Evolutionary conservation across 2,113 vertebrate species (phyloP).

Genomic region (Pipra filicauda): DNA sequence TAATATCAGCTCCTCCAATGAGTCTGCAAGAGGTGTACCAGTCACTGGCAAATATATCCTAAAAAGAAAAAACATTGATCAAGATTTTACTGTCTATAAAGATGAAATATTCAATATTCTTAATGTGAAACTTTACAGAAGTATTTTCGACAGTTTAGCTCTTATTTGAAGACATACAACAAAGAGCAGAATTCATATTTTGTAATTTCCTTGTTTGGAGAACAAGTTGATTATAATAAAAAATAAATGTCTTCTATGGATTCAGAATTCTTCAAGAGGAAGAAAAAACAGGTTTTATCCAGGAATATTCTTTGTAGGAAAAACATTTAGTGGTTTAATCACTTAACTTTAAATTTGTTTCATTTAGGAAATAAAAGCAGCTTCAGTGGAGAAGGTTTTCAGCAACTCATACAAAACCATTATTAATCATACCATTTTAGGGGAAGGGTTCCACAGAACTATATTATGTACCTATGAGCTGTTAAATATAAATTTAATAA

Average conservation of each 20-base stretch:
- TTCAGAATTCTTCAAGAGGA: not conserved
- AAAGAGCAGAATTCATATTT: not conserved
- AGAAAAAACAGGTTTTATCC: not conserved
- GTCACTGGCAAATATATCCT: conserved; percentile 93
- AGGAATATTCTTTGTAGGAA: not conserved
- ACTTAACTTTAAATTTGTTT: not conserved
- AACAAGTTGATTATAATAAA: not conserved
- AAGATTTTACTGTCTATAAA: not conserved
- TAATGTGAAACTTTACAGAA: not conserved
- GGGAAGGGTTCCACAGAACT: not conserved
- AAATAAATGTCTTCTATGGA: not conserved
- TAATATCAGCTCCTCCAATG: conserved; percentile 89
- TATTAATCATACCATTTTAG: not conserved
- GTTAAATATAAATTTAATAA: not conserved
- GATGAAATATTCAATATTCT: not conserved
- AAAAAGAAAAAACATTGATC: conserved; percentile 22
- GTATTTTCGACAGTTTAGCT: not conserved
- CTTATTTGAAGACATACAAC: not conserved
- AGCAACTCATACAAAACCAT: not conserved
- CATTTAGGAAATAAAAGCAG: not conserved
- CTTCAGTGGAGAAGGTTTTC: not conserved
- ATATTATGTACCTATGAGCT: not conserved
- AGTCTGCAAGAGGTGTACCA: conserved; percentile 89
- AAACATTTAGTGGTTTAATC: not conserved
- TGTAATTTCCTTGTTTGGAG: not conserved